Conservation (phyloP, 1,140 invertebrate genomes). For the Fopius arisanus region DNA sequence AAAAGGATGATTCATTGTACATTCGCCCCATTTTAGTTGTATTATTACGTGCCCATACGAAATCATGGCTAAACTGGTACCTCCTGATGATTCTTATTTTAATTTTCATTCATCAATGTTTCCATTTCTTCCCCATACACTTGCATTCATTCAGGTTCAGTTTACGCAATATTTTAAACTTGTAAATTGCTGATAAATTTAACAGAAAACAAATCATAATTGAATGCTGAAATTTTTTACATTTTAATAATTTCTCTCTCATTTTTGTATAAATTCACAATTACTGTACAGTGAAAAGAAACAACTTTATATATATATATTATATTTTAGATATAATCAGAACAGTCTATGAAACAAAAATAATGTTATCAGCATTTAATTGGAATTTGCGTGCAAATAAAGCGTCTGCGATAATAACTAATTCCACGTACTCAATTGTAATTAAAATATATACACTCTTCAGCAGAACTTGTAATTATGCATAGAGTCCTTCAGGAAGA, state of each 20-base stretch:
- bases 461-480: slow-evolving; percentile 45
- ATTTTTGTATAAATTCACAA: background rate
- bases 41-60: background rate
- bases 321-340: background rate
- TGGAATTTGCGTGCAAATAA: slow-evolving; percentile 19
- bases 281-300: background rate
- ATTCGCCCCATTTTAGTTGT: background rate
- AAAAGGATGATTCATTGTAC: background rate
- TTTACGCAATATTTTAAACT: background rate
- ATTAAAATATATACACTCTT: slow-evolving; percentile 44
- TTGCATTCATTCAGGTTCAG: background rate
- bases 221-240: background rate
- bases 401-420: slow-evolving; percentile 31
- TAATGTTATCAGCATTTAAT: background rate
- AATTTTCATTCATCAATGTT: background rate
- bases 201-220: background rate
- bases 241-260: background rate
- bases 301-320: background rate
- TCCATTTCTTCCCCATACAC: background rate
- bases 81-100: background rate
- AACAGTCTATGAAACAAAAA: background rate
- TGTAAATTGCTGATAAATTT: background rate
- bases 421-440: slow-evolving; percentile 53
- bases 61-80: background rate
- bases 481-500: slow-evolving; percentile 62